phyloP scores from a whole-genome alignment of 2,888 invertebrate genomes.

The Rugalucina vietnamica region DNA sequence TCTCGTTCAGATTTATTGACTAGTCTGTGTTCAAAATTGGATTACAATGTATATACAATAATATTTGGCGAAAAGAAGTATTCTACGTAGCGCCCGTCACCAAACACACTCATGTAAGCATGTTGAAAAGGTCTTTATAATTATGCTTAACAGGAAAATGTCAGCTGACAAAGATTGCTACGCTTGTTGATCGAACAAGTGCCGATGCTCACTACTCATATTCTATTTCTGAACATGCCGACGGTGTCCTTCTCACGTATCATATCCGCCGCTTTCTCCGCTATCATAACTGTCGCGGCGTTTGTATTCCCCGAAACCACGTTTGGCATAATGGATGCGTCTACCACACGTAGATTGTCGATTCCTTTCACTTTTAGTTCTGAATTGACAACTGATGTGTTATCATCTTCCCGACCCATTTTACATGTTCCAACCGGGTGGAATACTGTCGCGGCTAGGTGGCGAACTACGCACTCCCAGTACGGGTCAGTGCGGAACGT shows the following conservation, averaged over 20 bases:
- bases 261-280: conserved; percentile 54
- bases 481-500: neutral
- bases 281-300: conserved; percentile 63
- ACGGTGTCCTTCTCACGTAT: conserved; percentile 18
- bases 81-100: too few relatives aligned
- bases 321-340: conserved; percentile 61
- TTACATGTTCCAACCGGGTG: neutral
- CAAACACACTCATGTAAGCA: too few relatives aligned
- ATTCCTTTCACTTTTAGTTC: conserved; percentile 58
- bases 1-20: too few relatives aligned
- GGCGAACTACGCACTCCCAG: neutral
- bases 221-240: neutral
- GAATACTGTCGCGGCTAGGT: neutral
- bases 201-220: too few relatives aligned
- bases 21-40: too few relatives aligned
- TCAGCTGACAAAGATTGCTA: too few relatives aligned
- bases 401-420: neutral
- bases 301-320: conserved; percentile 54
- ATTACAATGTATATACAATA: too few relatives aligned
- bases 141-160: too few relatives aligned
- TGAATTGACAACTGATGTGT: neutral
- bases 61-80: too few relatives aligned
- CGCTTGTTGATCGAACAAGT: too few relatives aligned
- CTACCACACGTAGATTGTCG: conserved; percentile 54
- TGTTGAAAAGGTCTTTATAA: too few relatives aligned